Evolutionary conservation across 2,113 vertebrate genomes (phyloP).

Genomic region (Phalacrocorax carbo): DNA sequence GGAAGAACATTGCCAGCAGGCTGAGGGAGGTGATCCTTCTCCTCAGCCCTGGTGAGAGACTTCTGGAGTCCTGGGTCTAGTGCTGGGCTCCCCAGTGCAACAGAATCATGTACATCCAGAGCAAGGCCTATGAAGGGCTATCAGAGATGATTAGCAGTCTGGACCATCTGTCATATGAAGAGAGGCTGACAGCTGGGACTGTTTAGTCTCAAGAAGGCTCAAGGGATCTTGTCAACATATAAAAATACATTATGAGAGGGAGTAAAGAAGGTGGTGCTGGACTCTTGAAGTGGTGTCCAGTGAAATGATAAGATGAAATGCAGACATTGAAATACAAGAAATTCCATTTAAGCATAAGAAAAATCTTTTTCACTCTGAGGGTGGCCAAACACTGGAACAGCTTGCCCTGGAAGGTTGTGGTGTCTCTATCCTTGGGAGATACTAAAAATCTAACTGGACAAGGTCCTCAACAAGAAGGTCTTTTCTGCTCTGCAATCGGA

Average conservation of each 20-base stretch:
- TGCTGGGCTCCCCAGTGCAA: background rate
- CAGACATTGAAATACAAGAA: background rate
- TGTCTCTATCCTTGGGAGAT: background rate
- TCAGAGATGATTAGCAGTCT: background rate
- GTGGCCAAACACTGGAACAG: background rate
- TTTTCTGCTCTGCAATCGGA: background rate
- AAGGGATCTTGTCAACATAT: background rate
- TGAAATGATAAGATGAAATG: background rate
- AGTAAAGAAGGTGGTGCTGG: background rate
- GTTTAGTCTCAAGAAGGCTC: background rate
- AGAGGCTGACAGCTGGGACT: background rate
- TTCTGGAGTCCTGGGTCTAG: background rate
- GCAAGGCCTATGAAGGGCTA: background rate
- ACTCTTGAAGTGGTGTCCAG: background rate
- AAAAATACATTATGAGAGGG: background rate
- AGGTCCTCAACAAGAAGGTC: background rate
- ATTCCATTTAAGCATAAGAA: background rate
- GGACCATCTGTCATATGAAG: background rate
- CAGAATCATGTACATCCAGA: background rate
- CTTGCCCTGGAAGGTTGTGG: background rate
- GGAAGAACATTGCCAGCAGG: background rate
- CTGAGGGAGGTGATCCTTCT: background rate
- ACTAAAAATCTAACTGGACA: background rate
- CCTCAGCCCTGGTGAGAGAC: background rate
- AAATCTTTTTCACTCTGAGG: background rate